Evolutionary conservation across 2,113 vertebrate genomes (phyloP), one percentile per base, ranked within the genome.

Genomic region (Nematolebias whitei): DNA sequence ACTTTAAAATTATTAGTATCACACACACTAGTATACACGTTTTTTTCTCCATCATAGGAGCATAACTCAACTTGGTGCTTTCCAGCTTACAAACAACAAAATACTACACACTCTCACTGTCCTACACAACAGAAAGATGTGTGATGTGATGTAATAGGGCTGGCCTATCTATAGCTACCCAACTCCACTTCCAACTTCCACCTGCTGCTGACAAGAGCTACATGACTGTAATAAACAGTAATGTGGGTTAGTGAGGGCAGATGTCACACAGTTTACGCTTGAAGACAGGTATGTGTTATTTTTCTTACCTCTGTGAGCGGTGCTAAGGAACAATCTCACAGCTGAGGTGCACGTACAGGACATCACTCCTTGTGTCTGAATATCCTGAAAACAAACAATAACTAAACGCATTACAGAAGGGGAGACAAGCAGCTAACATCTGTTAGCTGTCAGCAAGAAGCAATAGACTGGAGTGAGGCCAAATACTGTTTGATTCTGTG

Each of bases 311-410:
- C 89, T 89, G 19, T 92, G 85, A 1, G 88, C 90, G 16, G 90
- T 85, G 71, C 76, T 88, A 3, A 93, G 64, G 19, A 93, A 79
- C 74, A 91, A 61, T 68, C 90, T 88, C 59, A 80, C 91, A 63
- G 90, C 91, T 38, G 91, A 87, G n/a, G 87, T 76, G 55, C 91
- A 92, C 3, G 90, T 80, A 59, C 93, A 92, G 72, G 92, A 92
- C 93, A 93, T 93, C 69, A 80, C 47, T 18, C 56, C 65, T 61
- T 68, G 68, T 41, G 48, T 61, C 16, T 74, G 35, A 63, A 74
- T 75, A 67, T 39, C 75, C 80, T 78, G 63, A 54, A 72, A 61
- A 43, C 41, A 24, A 75, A 71, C 0, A 55, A 48, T 71, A 11
- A 29, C 5, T 67, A 18, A 45, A 44, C 32, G 49, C 18, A 2